Evolutionary conservation across 1,140 invertebrate genomes (phyloP), one percentile per base, ranked within the genome.

Genomic region (Ectropis grisescens): DNA sequence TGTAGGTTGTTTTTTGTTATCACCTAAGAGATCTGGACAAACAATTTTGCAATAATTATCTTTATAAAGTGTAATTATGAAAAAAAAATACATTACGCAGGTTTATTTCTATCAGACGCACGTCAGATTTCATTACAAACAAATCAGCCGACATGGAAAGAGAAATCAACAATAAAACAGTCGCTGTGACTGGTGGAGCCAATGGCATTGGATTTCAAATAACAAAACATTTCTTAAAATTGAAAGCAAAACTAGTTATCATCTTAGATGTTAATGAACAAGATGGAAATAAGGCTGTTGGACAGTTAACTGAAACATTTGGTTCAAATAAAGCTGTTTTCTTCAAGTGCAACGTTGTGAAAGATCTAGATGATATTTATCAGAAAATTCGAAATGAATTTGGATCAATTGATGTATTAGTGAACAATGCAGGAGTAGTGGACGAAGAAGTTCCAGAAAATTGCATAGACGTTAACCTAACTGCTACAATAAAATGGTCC

Each of bases 381-480:
- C 8, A 14, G 5, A 7, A 13, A 1, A 41, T 22, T 82, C n/a
- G n/a, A n/a, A n/a, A n/a, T n/a, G n/a, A 53, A 6, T 82, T 85
- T 39, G 68, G 79, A 11, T 56, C 55, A 11, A 58, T 89, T 16
- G 87, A 90, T 41, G 82, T 90, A 32, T 58, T 90, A 2, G 70
- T 88, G 1, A 89, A 90, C 38, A 85, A 87, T 33, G 87, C 87
- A 15, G 85, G 86, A 13, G 83, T 88, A 6, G 69, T 85, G 1
- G 69, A 85, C 33, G 87, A 89, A 25, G 53, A 53, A n/a, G 58
- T 78, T 15, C 82, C 83, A 32, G 66, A 80, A 31, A 68, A 57
- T 22, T 60, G 56, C 0, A 66, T 82, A 10, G 37, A 58, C 3
- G 41, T 70, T 4, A 81, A 78, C 24, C 35, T 61, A n/a, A 58